Conservation (phyloP, 2,888 invertebrate species). For the Cheiracanthium punctorium region DNA sequence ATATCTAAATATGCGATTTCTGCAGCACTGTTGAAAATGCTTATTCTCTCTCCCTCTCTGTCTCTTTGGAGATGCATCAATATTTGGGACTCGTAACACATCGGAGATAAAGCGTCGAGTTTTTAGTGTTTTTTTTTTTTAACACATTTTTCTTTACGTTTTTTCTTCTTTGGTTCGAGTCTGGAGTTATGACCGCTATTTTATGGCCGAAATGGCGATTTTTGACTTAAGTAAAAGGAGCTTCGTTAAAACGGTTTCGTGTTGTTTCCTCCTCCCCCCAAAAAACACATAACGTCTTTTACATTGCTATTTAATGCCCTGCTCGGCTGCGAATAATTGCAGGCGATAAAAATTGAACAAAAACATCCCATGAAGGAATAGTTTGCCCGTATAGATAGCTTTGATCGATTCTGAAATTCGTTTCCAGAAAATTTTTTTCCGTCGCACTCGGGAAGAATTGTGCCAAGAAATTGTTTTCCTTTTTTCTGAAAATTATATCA, state of each 20-base stretch:
- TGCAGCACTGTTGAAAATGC: slow-evolving; percentile 22
- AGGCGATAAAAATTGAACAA: neutral
- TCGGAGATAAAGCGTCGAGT: slow-evolving; percentile 21
- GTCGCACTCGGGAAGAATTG: too few species aligned
- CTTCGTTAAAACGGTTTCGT: slow-evolving; percentile 34
- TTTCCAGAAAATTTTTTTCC: too few species aligned
- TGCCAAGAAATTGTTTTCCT: too few species aligned
- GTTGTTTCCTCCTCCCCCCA: neutral
- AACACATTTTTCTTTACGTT: neutral
- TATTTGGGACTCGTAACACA: slow-evolving; percentile 9
- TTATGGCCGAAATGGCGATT: slow-evolving; percentile 30
- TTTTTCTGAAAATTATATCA: too few species aligned
- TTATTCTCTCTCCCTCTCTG: neutral
- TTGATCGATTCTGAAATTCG: too few species aligned
- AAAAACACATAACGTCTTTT: neutral
- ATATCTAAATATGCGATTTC: slow-evolving; percentile 60
- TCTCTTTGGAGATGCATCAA: slow-evolving; percentile 8
- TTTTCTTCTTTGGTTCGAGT: neutral
- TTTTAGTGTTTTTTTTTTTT: neutral
- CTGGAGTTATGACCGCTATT: slow-evolving; percentile 23
- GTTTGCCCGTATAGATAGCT: too few species aligned
- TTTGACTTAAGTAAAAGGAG: slow-evolving; percentile 20
- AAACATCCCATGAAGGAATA: neutral
- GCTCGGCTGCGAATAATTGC: neutral
- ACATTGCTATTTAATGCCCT: neutral